A percentile compares a stretch with the other conserved stretches of the same genome.
Evolutionary conservation across 2,797 vertebrate genomes (phyloP).

Genomic region (Fistularia tabacaria): DNA sequence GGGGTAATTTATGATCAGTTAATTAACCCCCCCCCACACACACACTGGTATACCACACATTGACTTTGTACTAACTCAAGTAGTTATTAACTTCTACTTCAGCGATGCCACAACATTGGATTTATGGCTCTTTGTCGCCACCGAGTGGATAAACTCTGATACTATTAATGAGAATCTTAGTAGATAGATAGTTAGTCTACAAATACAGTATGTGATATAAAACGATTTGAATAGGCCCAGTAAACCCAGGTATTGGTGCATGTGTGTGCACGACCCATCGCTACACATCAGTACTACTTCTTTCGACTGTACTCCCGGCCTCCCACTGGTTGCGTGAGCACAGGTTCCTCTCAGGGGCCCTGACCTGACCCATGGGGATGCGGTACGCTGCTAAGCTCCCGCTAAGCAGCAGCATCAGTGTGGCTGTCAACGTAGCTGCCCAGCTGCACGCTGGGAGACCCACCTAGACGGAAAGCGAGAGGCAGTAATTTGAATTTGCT

Average conservation of each 20-base stretch:
- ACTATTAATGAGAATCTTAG: no score
- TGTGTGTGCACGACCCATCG: neutral
- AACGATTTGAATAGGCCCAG: neutral
- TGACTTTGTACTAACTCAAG: no score
- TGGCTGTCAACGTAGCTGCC: slow-evolving; percentile 62
- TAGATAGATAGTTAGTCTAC: no score
- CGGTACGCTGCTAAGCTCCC: slow-evolving; percentile 55
- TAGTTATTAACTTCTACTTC: no score
- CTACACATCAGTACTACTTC: slow-evolving; percentile 56
- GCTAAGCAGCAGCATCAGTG: slow-evolving; percentile 68
- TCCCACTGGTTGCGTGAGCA: slow-evolving; percentile 42
- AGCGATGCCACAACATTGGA: no score
- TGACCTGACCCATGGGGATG: slow-evolving; percentile 56
- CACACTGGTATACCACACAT: no score
- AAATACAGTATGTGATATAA: neutral
- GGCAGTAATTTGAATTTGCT: no score
- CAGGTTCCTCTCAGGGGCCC: slow-evolving; percentile 65
- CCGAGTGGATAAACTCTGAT: no score
- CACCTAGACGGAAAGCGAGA: slow-evolving; percentile 38
- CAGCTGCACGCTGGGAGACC: slow-evolving; percentile 75
- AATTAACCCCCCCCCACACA: no score
- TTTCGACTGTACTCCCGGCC: slow-evolving; percentile 32
- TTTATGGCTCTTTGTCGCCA: no score
- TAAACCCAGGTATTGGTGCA: neutral
- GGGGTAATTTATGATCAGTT: no score